A percentile compares a stretch with the other conserved stretches of the same genome.
These are phyloP conservation scores for Leptocoma aspasia DNA, from an alignment of 2,113 vertebrate species.

Conservation along the genomic window DNA sequence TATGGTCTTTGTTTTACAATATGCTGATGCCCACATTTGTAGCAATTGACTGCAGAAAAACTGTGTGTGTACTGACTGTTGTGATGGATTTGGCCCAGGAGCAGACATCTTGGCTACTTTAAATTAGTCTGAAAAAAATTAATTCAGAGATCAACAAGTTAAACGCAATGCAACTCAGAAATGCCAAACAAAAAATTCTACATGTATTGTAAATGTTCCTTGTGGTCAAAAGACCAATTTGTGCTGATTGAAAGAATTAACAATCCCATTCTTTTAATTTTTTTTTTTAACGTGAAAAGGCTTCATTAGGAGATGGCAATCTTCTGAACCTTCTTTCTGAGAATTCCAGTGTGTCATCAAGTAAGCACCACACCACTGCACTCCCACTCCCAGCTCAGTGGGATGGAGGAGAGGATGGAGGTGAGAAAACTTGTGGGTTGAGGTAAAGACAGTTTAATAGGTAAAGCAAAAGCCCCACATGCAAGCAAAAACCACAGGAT, in stretches of 20 bases:
- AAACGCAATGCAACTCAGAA: neutral
- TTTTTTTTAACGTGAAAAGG: neutral
- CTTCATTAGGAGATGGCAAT: neutral
- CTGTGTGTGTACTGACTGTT: neutral
- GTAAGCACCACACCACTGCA: neutral
- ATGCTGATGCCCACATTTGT: neutral
- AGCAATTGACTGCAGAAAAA: neutral
- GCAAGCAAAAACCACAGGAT: neutral
- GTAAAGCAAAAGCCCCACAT: neutral
- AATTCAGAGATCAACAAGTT: neutral
- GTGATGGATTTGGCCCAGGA: neutral
- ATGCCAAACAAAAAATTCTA: neutral
- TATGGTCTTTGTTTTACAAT: conserved; percentile 1
- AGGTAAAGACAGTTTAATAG: neutral
- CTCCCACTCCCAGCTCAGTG: neutral
- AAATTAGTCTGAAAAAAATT: neutral
- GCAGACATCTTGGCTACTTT: neutral
- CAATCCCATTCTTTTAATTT: neutral
- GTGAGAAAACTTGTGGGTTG: neutral
- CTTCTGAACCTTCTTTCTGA: neutral
- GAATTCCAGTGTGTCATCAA: neutral
- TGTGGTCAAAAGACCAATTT: neutral
- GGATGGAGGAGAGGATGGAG: neutral
- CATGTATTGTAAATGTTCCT: neutral
- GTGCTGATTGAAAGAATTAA: neutral